Evolutionary conservation across 2,113 vertebrate genomes (phyloP), one percentile per base, ranked within the genome.

Genomic region (Ctenodactylus gundi): DNA sequence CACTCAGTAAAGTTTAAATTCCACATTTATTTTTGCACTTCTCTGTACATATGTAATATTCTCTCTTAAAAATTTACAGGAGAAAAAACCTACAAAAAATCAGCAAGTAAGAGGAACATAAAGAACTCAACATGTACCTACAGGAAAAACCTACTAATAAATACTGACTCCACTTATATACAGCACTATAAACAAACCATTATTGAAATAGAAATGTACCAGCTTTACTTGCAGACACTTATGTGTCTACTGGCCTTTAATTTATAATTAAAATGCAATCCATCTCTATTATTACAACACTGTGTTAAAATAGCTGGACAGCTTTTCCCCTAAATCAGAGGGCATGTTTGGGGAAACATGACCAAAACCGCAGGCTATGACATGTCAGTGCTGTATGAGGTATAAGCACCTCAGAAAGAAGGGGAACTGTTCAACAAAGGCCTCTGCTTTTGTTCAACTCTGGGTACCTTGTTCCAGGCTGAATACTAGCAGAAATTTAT

Each of bases 81-180:
- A 0, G 13, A 73, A 23, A 78, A 82, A 82, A 55, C 13, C 4
- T 58, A 76, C 10, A 34, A 55, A 94, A 92, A 77, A 49, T 57
- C 60, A 70, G 39, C 36, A 93, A 68, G 20, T 72, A 57, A 65
- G 41, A 82, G 3, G 12, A 81, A 94, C 88, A 72, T 27, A 76
- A 68, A 77, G 51, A 81, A 78, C 20, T 80, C 23, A 85, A 46
- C 84, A 89, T 49, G 46, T 27, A 58, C 4, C 53, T 36, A 51
- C 17, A 21, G 23, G 27, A 80, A 83, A 58, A 34, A 57, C n/a
- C 6, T 57, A 34, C n/a, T 14, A 41, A 39, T 46, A 77, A 82
- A 82, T 8, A 68, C 68, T 60, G 34, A 89, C 65, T 65, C 44
- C 55, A 34, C 64, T 51, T 23, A 21, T 55, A 44, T 49, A 55